Evolutionary conservation across 2,888 invertebrate species (phyloP).

Genomic region (Gasteruption jaculator): DNA sequence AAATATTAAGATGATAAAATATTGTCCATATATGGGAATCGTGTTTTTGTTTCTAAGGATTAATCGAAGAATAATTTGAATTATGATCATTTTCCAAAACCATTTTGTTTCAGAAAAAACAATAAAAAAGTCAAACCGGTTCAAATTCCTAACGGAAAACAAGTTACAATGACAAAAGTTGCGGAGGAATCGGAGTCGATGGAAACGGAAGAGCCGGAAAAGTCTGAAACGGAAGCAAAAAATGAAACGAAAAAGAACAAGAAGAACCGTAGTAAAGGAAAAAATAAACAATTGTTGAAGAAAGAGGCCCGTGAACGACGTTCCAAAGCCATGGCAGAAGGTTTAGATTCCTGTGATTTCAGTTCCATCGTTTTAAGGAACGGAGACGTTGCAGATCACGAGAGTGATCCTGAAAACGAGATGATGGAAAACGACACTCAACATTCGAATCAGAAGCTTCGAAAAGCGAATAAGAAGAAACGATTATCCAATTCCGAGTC

Average conservation of each 20-base stretch:
- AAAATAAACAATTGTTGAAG: conserved; percentile 50
- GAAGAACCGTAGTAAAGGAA: conserved; percentile 39
- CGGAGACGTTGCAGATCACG: too few relatives aligned
- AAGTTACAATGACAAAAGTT: too few relatives aligned
- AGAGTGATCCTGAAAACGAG: too few relatives aligned
- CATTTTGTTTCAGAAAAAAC: conserved; percentile 32
- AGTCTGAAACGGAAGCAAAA: conserved; percentile 24
- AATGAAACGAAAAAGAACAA: conserved; percentile 39
- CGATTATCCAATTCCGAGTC: too few relatives aligned
- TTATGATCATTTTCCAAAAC: conserved; percentile 19
- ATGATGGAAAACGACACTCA: too few relatives aligned
- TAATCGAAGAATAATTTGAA: too few relatives aligned
- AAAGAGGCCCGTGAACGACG: conserved; percentile 53
- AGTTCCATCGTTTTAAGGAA: conserved; percentile 30
- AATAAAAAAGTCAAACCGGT: conserved; percentile 29
- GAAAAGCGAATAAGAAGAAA: too few relatives aligned
- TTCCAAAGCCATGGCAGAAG: conserved; percentile 52
- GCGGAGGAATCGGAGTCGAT: conserved; percentile 22
- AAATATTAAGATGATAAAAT: too few relatives aligned
- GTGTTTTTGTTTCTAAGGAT: conserved; percentile 6
- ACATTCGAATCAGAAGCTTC: too few relatives aligned
- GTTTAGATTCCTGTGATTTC: conserved; percentile 47
- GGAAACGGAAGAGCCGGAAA: conserved; percentile 21
- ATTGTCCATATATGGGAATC: too few relatives aligned
- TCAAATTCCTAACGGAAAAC: too few relatives aligned